Base-by-base conservation (phyloP, 2,797 vertebrate species). In the Podarcis siculus region DNA sequence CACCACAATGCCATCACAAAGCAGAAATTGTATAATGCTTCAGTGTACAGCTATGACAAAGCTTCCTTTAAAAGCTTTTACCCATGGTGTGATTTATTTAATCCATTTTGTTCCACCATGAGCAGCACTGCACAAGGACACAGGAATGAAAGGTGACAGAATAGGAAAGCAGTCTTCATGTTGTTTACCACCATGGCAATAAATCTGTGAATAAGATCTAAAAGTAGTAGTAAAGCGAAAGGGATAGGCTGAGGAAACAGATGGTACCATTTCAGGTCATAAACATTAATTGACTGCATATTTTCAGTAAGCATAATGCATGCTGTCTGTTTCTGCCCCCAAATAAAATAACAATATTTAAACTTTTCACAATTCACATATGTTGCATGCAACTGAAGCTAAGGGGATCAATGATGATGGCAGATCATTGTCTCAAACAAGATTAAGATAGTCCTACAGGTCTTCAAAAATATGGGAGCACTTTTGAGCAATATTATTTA, bases 21-120 rank as follows among this genome's bases (percentile, higher is more conserved):
- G 8, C 77, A 32, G 79, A 76, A 83, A 30, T 7, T 32, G 9
- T 82, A n/a, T 35, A 89, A 85, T n/a, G 2, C 42, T 82, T 92
- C 42, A 27, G 4, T 69, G 4, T 81, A 72, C n/a, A 82, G 27
- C 66, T 90, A 82, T 4, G 7, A 86, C 55, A 77, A 89, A 85
- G 23, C 49, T 64, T 86, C 67, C 78, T 82, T 84, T 37, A 49
- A 92, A 87, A 87, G 39, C 35, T 90, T 90, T 37, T 86, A 88
- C 75, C 21, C 3, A 69, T 2, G 17, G 27, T 10, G 2, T 66
- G 30, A 86, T 84, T 90, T 87, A 84, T 84, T 90, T 73, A 80
- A 86, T 64, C n/a, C 17, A 23, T 19, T 19, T 79, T 92, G 27
- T 78, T 87, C 85, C 66, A 89, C 25, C 79, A 35, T 21, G 87